Evolutionary conservation across 2,888 invertebrate species (phyloP).

Genomic region (Euclidia mi): DNA sequence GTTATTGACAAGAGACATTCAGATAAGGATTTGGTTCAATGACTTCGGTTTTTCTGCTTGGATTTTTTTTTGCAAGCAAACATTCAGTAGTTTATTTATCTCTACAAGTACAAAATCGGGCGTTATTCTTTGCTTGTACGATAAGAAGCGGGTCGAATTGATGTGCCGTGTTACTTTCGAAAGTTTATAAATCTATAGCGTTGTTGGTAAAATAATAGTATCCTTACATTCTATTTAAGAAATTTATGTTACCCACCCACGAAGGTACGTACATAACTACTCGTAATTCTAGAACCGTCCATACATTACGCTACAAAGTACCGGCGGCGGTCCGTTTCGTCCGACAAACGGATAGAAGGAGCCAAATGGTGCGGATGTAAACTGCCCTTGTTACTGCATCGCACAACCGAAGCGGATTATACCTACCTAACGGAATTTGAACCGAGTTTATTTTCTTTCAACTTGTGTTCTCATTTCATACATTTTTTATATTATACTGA

Average conservation of each 20-base stretch:
- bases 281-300: constrained; percentile 6
- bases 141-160: too few relatives aligned
- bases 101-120: not conserved
- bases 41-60: constrained; percentile 15
- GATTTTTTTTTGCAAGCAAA: constrained; percentile 4
- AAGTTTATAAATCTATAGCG: too few relatives aligned
- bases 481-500: not conserved
- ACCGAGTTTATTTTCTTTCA: constrained; percentile 6
- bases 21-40: constrained; percentile 23
- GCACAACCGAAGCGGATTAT: constrained; percentile 18
- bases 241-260: too few relatives aligned
- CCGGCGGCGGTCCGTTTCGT: constrained; percentile 6
- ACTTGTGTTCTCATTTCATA: not conserved
- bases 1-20: constrained; percentile 41
- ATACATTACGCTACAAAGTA: constrained; percentile 17
- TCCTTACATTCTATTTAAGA: too few relatives aligned
- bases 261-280: not conserved
- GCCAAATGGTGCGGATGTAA: constrained; percentile 44
- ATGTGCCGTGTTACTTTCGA: too few relatives aligned
- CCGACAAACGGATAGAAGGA: constrained; percentile 27
- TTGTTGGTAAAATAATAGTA: too few relatives aligned
- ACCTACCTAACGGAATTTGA: constrained; percentile 15
- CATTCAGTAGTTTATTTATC: constrained; percentile 6
- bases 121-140: not conserved
- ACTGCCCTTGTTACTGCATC: constrained; percentile 35